Conservation (phyloP, 2,113 vertebrate species). For the Phalacrocorax carbo region DNA sequence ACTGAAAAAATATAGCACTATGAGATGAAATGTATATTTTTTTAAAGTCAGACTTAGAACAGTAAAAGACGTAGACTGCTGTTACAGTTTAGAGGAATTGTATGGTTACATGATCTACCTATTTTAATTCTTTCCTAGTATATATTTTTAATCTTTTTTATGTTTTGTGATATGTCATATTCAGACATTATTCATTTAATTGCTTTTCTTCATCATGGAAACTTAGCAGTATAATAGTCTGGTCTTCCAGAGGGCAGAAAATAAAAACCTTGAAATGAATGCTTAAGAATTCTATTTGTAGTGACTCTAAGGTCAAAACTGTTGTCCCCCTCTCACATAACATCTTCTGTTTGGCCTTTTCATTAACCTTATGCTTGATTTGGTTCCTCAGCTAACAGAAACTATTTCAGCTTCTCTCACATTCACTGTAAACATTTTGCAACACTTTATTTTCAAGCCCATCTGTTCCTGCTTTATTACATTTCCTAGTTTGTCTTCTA, state of each 20-base stretch:
- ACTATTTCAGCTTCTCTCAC: neutral
- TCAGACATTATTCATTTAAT: neutral
- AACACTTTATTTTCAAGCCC: neutral
- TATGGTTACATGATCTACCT: neutral
- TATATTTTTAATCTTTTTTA: neutral
- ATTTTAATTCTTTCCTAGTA: neutral
- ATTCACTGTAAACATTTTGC: neutral
- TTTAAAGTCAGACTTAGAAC: neutral
- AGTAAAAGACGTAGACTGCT: neutral
- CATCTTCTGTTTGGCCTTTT: neutral
- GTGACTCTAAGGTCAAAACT: neutral
- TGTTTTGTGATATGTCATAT: neutral
- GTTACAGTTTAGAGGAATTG: neutral
- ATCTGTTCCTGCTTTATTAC: neutral
- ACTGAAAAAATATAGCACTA: neutral
- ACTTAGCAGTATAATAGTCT: neutral
- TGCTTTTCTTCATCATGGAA: neutral
- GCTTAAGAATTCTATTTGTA: neutral
- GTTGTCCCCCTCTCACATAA: neutral
- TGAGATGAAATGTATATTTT: neutral
- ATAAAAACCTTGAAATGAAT: neutral
- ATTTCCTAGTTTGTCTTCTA: neutral
- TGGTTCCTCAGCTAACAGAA: neutral
- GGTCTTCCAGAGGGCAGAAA: neutral
- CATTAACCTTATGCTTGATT: neutral